Evolutionary conservation across 2,888 invertebrate genomes (phyloP), one percentile per base, ranked within the genome.

Genomic region (Tridacna gigas): DNA sequence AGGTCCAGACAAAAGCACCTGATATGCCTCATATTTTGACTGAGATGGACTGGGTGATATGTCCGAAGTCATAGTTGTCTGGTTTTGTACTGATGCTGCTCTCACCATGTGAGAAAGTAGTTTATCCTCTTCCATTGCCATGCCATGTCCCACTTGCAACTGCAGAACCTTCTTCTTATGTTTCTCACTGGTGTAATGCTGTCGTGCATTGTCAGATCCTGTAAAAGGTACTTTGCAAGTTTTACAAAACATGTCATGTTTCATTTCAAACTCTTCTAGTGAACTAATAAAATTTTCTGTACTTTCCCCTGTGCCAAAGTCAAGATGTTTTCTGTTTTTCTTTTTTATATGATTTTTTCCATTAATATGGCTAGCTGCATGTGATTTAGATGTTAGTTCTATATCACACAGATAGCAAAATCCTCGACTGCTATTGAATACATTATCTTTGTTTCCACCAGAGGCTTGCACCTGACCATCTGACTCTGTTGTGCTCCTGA

Each of bases 171-270:
- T 89, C 51, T 82, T 87, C 74, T 80, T 88, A 71, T 92, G 92
- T 74, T 91, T 91, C 26, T 81, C 88, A 56, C 91, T 88, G 0
- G 73, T 69, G 51, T 86, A 91, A 76, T 92, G 92, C 71, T 91
- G 90, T 22, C 74, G 69, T 11, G 90, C 91, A 83, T 86, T 88
- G 45, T 88, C 90, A 15, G 74, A 77, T 2, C 85, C 79, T 26
- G 85, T 77, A 25, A 82, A 85, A 28, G 74, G 13, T 0, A 77
- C 80, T 4, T 63, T 48, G 63, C 85, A 85, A 22, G 77, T 7
- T 25, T 61, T 26, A 71, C 80, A 77, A 22, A 65, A 79, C 63
- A 63, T 22, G 3, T 28, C 26, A 20, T 28, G 22, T 5, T 28
- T 75, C 63, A 47, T 25, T 13, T 63, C 61, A 18, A 15, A 20